These are phyloP conservation scores for Halichoeres trimaculatus DNA, from an alignment of 2,113 vertebrate genomes.

Conservation along the genomic window DNA sequence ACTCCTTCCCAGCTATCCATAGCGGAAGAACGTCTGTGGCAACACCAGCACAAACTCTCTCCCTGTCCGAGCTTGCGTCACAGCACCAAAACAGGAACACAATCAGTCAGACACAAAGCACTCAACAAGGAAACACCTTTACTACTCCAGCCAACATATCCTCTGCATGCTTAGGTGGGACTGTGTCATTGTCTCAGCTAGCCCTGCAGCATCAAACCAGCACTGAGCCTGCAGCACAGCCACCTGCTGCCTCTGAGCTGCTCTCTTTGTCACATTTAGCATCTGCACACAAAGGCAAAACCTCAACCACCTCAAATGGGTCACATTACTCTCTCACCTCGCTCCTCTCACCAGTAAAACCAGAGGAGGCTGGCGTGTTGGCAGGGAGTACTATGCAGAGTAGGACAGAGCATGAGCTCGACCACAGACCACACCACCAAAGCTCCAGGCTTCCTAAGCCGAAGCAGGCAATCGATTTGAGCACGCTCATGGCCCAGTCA, in stretches of 20 bases:
- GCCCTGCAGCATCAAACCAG: conserved; percentile 70
- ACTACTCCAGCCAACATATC: conserved; percentile 22
- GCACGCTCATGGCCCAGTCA: conserved; percentile 82
- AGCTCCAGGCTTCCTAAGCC: conserved; percentile 13
- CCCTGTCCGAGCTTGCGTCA: conserved; percentile 67
- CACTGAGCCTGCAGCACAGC: conserved; percentile 46
- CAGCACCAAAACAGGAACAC: conserved; percentile 52
- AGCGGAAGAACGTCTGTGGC: conserved; percentile 39
- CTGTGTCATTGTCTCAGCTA: conserved; percentile 63
- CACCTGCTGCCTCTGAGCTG: conserved; percentile 58
- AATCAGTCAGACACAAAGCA: conserved; percentile 40
- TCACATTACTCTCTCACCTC: conserved; percentile 55
- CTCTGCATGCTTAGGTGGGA: conserved; percentile 9
- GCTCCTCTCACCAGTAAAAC: conserved; percentile 59
- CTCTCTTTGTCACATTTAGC: conserved; percentile 55
- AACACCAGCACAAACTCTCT: conserved; percentile 24
- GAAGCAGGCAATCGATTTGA: conserved; percentile 85
- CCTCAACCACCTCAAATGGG: conserved; percentile 70
- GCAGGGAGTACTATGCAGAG: conserved; percentile 16
- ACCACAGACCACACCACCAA: conserved; percentile 62
- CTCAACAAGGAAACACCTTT: conserved; percentile 6
- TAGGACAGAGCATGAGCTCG: conserved; percentile 63
- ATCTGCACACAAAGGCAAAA: conserved; percentile 62
- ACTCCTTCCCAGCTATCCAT: conserved; percentile 73
- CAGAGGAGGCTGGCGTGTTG: conserved; percentile 38